These are phyloP conservation scores for Apteryx mantelli DNA, from an alignment of 2,113 vertebrate genomes.

Conservation along the genomic window DNA sequence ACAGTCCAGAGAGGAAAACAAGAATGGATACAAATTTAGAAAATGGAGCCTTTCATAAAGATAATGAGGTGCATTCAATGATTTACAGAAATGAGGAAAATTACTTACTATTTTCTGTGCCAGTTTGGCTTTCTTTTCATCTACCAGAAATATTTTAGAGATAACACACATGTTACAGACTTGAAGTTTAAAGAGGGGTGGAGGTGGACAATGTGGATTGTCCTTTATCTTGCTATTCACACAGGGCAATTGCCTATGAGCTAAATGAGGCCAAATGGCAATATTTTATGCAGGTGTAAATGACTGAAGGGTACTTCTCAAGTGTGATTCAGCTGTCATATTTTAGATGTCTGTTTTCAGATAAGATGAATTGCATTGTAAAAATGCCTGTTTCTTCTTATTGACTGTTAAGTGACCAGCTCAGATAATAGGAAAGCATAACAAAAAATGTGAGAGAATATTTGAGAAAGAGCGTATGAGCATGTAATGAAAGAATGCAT, in stretches of 20 bases:
- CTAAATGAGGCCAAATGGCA: not conserved
- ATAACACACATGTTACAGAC: not conserved
- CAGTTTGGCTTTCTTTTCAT: not conserved
- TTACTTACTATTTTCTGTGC: conserved; percentile 19
- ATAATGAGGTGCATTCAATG: conserved; percentile 33
- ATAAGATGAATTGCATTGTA: not conserved
- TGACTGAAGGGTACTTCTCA: not conserved
- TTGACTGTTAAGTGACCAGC: not conserved
- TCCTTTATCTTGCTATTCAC: not conserved
- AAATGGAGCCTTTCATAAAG: not conserved
- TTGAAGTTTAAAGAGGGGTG: not conserved
- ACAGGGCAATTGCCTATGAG: not conserved
- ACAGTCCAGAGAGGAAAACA: not conserved
- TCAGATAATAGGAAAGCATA: not conserved
- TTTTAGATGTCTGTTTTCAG: conserved; percentile 11
- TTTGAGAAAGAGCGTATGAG: not conserved
- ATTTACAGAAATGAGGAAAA: conserved; percentile 17
- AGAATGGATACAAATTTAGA: not conserved
- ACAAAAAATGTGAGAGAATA: not conserved
- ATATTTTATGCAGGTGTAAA: not conserved
- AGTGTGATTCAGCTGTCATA: conserved; percentile 3
- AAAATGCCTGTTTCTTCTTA: not conserved
- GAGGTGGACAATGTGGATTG: not conserved
- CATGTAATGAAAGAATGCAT: conserved; percentile 10
- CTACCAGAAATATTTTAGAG: not conserved